Evolutionary conservation across 2,113 vertebrate genomes (phyloP), one percentile per base, ranked within the genome.

Genomic region (Lathamus discolor): DNA sequence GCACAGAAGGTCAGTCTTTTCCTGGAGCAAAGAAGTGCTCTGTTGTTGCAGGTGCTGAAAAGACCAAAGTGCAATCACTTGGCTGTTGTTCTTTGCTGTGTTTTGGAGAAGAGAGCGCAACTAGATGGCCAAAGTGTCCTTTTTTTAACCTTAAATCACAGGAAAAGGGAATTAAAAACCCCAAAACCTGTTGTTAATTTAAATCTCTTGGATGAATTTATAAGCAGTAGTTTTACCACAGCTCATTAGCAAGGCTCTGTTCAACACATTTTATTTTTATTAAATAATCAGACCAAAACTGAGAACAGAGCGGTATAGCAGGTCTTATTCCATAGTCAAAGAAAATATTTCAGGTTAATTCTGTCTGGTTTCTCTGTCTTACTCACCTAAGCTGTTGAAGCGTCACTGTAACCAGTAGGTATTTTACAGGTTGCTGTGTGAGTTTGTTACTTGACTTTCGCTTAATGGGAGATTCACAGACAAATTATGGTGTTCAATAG

Each of bases 201-300:
- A 41, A 48, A 67, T 48, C 54, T 48, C 25, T 76, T 90, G 77
- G 59, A 88, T 91, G 13, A 57, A 82, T 39, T 57, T 44, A 70
- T n/a, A 82, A 76, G 48, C 27, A 70, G 29, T 44, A 78, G 73
- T 49, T 95, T 57, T 89, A 93, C 86, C 48, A 79, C 87, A 96
- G 93, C 54, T 69, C 64, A 86, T 93, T 82, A 86, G 87, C 81
- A 91, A 93, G 66, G 67, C 57, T 79, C 29, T 93, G 80, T 95
- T 85, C 90, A 96, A 95, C 76, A 88, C 33, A 52, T 66, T 84
- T 54, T 27, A 15, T 83, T 94, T 96, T 96, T 81, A 92, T 90
- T 29, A 73, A 68, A 81, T 92, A 95, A 97, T 90, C 78, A 16
- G 64, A 61, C 6, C 18, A n/a, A 72, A 88, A 69, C 20, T 70